Base-by-base conservation (phyloP, 2,888 invertebrate species). In the Acrobasis consociella region DNA sequence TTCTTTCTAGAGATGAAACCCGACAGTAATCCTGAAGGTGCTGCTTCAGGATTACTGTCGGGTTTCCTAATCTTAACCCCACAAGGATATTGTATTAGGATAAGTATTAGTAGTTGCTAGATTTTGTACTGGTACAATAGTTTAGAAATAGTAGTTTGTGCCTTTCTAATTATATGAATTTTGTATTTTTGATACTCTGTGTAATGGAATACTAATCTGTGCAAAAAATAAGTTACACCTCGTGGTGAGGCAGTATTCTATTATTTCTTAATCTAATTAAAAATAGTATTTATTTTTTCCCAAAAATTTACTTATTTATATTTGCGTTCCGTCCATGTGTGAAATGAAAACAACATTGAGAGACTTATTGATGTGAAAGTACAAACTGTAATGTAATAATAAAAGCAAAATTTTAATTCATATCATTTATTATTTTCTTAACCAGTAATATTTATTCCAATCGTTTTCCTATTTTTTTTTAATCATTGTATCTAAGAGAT, bases 341-440 rank as follows among this genome's bases (percentile, higher is more conserved):
- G 2, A 46, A 46, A 13, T 11, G 11, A 46, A 46, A 13, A 46
- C n/a, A 13, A 46, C n/a, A 46, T 3, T 46, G n/a, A 13, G 13
- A 13, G n/a, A 46, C 11, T 11, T 11, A 42, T 42, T 11, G 42
- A 42, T 2, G 17, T 22, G 22, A 22, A 22, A 22, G 22, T 22
- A 22, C n/a, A n/a, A n/a, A n/a, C 1, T 22, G 22, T 22, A 42
- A 42, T 55, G 56, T 64, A 69, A 58, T 62, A 74, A 72, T 70
- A 71, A 80, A 77, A 72, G 67, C 22, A 65, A 62, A 64, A 65
- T 66, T 75, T 83, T 85, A 82, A 84, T 87, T 89, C 83, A 88
- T 90, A 90, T 91, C 83, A 89, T 92, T 91, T 91, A 91, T 90
- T 90, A 88, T 91, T 91, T 91, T 92, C 91, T 92, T 92, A 91